Percentiles rank a stretch among this genome's conserved stretches.
Evolutionary conservation across 2,888 invertebrate species (phyloP).

Genomic region (Carcina quercana): DNA sequence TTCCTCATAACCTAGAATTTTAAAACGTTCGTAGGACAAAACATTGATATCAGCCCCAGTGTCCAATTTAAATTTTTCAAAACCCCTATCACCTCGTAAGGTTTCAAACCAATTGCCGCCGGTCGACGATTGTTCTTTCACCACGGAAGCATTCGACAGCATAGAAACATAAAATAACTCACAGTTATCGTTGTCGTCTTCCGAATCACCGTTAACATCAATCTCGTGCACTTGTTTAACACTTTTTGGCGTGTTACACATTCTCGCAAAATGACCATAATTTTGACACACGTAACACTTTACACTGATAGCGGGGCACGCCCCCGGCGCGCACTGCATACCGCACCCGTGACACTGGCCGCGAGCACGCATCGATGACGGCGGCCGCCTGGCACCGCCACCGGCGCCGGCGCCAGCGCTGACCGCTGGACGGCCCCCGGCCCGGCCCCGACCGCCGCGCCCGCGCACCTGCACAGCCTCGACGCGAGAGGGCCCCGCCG

Average conservation of each 20-base stretch:
- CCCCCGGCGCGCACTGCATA: background rate
- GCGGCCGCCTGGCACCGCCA: background rate
- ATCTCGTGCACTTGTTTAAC: conserved; percentile 5
- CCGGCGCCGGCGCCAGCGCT: background rate
- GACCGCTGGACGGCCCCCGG: background rate
- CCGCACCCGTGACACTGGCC: background rate
- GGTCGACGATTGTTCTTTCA: background rate
- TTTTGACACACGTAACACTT: conserved; percentile 4
- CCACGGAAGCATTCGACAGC: background rate
- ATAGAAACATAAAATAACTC: conserved; percentile 6
- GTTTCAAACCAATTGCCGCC: conserved; percentile 3
- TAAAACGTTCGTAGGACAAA: background rate
- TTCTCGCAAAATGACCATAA: conserved; percentile 9
- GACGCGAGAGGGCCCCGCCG: background rate
- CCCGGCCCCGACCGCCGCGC: conserved; percentile 2
- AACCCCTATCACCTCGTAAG: background rate
- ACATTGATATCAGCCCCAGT: conserved; percentile 2
- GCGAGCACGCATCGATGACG: no score
- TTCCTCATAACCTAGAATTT: background rate
- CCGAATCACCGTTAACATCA: conserved; percentile 1
- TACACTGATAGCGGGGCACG: conserved; percentile 1
- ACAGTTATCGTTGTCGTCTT: background rate
- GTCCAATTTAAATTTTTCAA: conserved; percentile 6
- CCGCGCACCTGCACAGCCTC: conserved; percentile 1
- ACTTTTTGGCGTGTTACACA: conserved; percentile 3